Percentiles rank a stretch among this genome's conserved stretches.
Evolutionary conservation across 2,888 invertebrate species (phyloP).

Genomic region (Escarpia spicata): DNA sequence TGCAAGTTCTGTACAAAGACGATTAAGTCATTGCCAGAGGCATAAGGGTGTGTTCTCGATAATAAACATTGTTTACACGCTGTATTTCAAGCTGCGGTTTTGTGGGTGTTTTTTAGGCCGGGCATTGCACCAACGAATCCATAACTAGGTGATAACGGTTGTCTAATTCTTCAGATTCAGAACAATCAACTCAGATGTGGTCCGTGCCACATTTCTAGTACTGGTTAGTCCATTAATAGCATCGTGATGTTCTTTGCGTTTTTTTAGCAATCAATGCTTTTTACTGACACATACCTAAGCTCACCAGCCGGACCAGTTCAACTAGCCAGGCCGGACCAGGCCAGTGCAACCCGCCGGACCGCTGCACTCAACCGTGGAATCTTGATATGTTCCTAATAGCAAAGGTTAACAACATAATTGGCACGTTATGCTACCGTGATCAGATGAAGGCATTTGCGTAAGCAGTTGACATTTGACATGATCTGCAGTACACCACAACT

Average conservation of each 20-base stretch:
- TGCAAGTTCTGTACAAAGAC: background rate
- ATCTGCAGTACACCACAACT: background rate
- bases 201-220: too few relatives aligned
- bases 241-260: too few relatives aligned
- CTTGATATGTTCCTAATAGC: background rate
- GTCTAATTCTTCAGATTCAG: too few relatives aligned
- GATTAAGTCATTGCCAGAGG: background rate
- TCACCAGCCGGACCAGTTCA: too few relatives aligned
- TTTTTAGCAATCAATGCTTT: too few relatives aligned
- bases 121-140: background rate
- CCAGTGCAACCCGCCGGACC: background rate
- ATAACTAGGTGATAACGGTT: too few relatives aligned
- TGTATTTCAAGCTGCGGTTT: conserved; percentile 1
- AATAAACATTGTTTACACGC: background rate
- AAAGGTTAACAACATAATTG: background rate
- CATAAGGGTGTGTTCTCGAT: background rate
- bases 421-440: background rate
- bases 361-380: background rate
- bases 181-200: too few relatives aligned
- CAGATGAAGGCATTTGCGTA: too few relatives aligned
- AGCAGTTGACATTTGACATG: too few relatives aligned
- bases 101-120: background rate
- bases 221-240: too few relatives aligned
- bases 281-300: too few relatives aligned
- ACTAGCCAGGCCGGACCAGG: background rate